Evolutionary conservation across 1,140 invertebrate species (phyloP), one percentile per base, ranked within the genome.

Genomic region (Acromyrmex charruanus): DNA sequence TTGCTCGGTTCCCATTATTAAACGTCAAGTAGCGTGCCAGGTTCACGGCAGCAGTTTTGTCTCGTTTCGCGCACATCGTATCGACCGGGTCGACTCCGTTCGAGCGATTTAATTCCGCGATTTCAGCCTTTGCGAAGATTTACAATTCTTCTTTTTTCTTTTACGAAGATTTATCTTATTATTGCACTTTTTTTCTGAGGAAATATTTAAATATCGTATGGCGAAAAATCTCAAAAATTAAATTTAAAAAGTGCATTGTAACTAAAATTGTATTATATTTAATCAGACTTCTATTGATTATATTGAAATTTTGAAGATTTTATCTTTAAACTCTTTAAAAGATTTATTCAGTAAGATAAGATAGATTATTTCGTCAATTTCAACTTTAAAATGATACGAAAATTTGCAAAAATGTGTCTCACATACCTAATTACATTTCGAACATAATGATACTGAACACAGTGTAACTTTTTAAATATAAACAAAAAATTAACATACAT

Each of bases 1-100:
- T 74, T 31, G 69, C 69, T 31, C 39, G 53, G 14, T 80, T 71
- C 66, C 66, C 80, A 74, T 74, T 74, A 84, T 84, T 61, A 59
- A 82, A 72, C 35, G 66, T 82, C 79, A 68, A 80, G 49, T 80
- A 35, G 61, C 49, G n/a, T 66, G 28, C 61, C 77, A 2, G n/a
- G 14, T 44, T 66, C 39, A n/a, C 59, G 18, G 25, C 18, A 35
- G 39, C 18, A 35, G 39, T 35, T 65, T 79, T 66, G 75, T 66
- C 75, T 66, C 44, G 44, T 66, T 49, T 79, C 59, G 39, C 58
- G 59, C 21, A 77, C 55, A 39, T 18, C 14, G 28, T 65, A 51
- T 65, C 16, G 18, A 44, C 58, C 7, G 18, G 18, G 21, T n/a
- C 12, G 58, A 49, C 35, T 39, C 35, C 6, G 35, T 39, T 39